Evolutionary conservation across 2,888 invertebrate genomes (phyloP), one percentile per base, ranked within the genome.

Genomic region (Podotricha telesiphe): DNA sequence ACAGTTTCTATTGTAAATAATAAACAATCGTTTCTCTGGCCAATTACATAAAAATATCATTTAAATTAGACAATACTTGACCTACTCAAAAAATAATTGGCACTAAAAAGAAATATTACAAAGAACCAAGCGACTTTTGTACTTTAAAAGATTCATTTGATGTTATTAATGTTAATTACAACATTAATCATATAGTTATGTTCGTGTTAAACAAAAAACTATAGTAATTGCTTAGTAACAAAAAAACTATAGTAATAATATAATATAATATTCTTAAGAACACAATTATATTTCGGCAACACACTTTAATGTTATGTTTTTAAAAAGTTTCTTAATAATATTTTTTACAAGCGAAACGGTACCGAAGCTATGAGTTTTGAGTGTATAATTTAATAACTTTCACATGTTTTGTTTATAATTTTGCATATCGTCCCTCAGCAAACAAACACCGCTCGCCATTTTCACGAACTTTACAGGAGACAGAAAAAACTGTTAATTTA

Each of bases 161-260:
- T 48, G n/a, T 28, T 42, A 50, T 42, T 28, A 55, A 67, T 59
- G 50, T 42, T 67, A 51, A 61, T 67, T 50, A 67, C 51, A 66
- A 66, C 59, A 50, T 50, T 59, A n/a, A 22, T 50, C 19, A 59
- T 51, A 59, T 48, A 51, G 50, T 59, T 55, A 65, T 59, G 17
- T 42, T 51, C 19, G 50, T 15, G 40, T 45, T 42, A 51, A 45
- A 67, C 59, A 67, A 61, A 67, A 67, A 67, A 34, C 28, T n/a
- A n/a, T 45, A 56, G 34, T 47, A 51, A 67, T 42, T 61, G 51
- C 59, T 45, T 15, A 40, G 22, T 48, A 65, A 65, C 53, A 53
- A 53, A 53, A n/a, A n/a, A 53, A 53, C 28, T 34, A n/a, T 2
- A 42, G 42, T 13, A 28, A 53, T 34, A 53, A 28, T 53, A 53